phyloP scores from a whole-genome alignment of 2,113 vertebrate species.

The Ochotona curzoniae region DNA sequence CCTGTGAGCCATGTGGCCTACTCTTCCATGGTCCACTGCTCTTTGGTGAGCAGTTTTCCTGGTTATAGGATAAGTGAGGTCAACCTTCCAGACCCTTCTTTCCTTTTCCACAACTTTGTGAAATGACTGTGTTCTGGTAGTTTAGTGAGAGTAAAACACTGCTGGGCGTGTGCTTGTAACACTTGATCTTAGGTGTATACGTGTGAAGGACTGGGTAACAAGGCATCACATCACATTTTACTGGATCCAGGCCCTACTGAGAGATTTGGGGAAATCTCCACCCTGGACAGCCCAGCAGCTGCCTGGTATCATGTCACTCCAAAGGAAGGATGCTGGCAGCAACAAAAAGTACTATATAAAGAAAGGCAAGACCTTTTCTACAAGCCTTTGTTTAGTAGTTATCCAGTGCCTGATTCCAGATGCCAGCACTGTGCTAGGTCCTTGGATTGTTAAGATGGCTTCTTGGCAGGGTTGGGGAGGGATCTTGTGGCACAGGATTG shows the following conservation, averaged over 20 bases:
- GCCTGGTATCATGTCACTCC: neutral
- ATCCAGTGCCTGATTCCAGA: neutral
- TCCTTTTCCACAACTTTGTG: neutral
- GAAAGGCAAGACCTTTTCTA: neutral
- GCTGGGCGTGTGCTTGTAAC: neutral
- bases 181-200: neutral
- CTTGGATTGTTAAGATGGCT: neutral
- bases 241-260: neutral
- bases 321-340: neutral
- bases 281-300: neutral
- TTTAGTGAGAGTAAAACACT: neutral
- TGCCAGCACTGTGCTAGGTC: neutral
- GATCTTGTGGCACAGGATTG: too few relatives aligned
- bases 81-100: neutral
- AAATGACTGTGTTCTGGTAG: neutral
- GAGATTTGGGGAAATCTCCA: neutral
- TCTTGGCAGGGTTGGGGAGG: neutral
- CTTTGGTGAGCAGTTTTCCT: neutral
- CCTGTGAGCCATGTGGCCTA: neutral
- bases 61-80: neutral
- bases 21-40: neutral
- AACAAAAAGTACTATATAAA: neutral
- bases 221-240: rapidly evolving
- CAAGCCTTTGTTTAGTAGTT: neutral
- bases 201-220: neutral